Evolutionary conservation across 2,888 invertebrate genomes (phyloP), one percentile per base, ranked within the genome.

Genomic region (Parascotia fuliginaria): DNA sequence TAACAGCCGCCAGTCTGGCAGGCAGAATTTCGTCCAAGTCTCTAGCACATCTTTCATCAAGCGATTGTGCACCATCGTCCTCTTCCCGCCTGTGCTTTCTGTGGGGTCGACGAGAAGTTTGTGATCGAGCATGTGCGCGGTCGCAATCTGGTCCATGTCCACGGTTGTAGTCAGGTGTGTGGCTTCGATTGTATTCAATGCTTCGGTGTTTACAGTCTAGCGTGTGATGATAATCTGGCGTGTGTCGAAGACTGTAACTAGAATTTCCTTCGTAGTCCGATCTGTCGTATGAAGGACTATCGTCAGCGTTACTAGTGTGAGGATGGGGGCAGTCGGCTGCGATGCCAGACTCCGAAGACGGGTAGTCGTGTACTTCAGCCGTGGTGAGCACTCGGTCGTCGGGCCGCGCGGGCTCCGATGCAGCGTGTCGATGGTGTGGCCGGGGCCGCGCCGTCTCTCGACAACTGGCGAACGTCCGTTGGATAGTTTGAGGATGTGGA

Each of bases 341-440:
- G 47, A 92, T 92, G 34, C 92, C 92, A n/a, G 92, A 91, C 57
- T 92, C 92, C 34, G 92, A 92, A n/a, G 92, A 92, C 3, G 92
- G 92, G 51, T 92, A 92, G 56, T 92, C 92, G 81, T 92, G 92
- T 39, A 92, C 92, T 67, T 92, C 92, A 49, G 91, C 85, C 9
- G 89, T 91, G 37, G 80, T 92, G 9, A 92, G 84, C 11, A 89
- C 85, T n/a, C 84, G 85, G 70, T 92, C 92, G 79, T 92, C 92
- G 48, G 90, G 83, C 29, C 85, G 80, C 16, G 87, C 90, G 0
- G 92, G 92, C 59, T 92, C 92, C 37, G 92, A 92, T 3, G 83
- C 67, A 11, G 89, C 90, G 65, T 91, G 90, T 13, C 91, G 86
- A 60, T 91, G 91, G 54, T 87, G 83, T 0, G 88, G 87, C 3